Conservation (phyloP, 2,888 invertebrate genomes). For the Mylabris sibirica region DNA sequence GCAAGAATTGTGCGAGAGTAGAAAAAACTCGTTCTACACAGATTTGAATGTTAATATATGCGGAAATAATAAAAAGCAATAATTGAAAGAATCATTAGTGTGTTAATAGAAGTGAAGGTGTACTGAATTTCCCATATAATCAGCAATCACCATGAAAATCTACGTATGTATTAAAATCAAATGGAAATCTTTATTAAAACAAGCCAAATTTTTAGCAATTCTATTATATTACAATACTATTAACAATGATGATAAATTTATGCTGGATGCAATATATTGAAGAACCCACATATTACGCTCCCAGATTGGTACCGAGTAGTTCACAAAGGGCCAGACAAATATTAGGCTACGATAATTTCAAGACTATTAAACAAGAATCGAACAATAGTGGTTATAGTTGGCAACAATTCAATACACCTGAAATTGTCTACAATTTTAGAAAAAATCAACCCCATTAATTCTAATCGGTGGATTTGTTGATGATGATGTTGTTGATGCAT, state of each 20-base stretch:
- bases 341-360: constrained; percentile 34
- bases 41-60: constrained; percentile 9
- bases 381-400: constrained; percentile 30
- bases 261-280: constrained; percentile 13
- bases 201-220: not conserved
- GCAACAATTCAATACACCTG: constrained; percentile 32
- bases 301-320: constrained; percentile 25
- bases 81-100: not conserved
- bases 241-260: not conserved
- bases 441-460: constrained; percentile 5
- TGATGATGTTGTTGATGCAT: not conserved
- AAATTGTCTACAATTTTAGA: constrained; percentile 32
- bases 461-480: not conserved
- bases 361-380: constrained; percentile 22
- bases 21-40: not conserved
- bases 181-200: not conserved
- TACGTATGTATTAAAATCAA: not conserved
- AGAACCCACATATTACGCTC: constrained; percentile 25
- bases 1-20: no score
- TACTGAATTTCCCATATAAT: not conserved
- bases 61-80: not conserved
- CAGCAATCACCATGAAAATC: not conserved
- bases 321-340: constrained; percentile 26
- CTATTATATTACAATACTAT: not conserved
- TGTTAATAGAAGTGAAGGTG: not conserved